Percentiles rank a stretch among this genome's conserved stretches.
phyloP scores from a whole-genome alignment of 1,140 invertebrate species.

The Bombus breviceps region DNA sequence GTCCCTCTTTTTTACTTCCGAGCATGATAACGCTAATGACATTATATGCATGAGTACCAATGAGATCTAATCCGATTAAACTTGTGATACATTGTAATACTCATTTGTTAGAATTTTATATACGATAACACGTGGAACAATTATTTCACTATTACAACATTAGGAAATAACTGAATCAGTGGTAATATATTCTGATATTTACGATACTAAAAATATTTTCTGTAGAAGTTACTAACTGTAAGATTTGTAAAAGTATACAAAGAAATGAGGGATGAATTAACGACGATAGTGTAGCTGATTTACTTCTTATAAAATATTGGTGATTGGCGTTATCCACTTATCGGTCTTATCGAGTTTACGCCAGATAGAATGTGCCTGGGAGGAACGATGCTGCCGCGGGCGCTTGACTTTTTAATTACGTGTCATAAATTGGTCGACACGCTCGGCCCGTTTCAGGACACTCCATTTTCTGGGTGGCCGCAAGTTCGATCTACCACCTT shows the following conservation, averaged over 20 bases:
- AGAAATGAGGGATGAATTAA: not conserved
- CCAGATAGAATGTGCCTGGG: conserved; percentile 68
- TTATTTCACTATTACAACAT: too few species aligned
- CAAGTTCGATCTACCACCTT: conserved; percentile 76
- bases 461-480: conserved; percentile 79
- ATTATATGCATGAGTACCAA: conserved; percentile 11
- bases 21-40: conserved; percentile 29
- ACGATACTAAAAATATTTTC: too few species aligned
- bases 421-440: conserved; percentile 79
- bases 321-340: conserved; percentile 47
- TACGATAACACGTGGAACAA: not conserved
- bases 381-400: conserved; percentile 64
- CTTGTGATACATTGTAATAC: not conserved
- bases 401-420: conserved; percentile 79
- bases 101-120: not conserved
- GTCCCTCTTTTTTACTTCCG: conserved; percentile 1
- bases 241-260: not conserved
- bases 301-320: conserved; percentile 41
- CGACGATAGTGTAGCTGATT: conserved; percentile 10
- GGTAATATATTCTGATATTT: too few species aligned
- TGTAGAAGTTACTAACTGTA: not conserved
- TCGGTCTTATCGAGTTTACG: conserved; percentile 71
- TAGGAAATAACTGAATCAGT: too few species aligned
- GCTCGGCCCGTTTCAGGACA: conserved; percentile 76
- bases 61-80: conserved; percentile 2